phyloP scores from a whole-genome alignment of 2,797 vertebrate genomes.

The Babyrousa celebensis region DNA sequence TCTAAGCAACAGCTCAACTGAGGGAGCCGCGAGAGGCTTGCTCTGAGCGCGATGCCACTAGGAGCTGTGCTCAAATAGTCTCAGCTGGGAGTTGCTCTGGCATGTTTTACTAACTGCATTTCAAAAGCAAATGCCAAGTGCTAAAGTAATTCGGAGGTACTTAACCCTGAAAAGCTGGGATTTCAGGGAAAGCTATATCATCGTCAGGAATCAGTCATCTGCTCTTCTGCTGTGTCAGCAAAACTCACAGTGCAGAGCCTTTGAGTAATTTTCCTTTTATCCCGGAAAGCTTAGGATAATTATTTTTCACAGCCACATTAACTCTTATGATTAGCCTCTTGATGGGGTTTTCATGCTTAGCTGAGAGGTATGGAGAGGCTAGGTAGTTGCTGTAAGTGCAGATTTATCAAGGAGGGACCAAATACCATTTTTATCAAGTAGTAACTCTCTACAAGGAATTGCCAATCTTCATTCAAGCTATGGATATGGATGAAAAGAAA shows the following conservation, averaged over 20 bases:
- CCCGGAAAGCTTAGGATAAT: slow-evolving; percentile 76
- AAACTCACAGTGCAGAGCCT: slow-evolving; percentile 53
- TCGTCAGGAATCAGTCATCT: background rate
- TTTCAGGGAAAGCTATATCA: slow-evolving; percentile 63
- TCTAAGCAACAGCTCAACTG: slow-evolving; percentile 88
- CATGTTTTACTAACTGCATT: background rate
- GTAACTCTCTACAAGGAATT: slow-evolving; percentile 86
- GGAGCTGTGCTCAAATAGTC: slow-evolving; percentile 84
- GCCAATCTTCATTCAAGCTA: slow-evolving; percentile 70
- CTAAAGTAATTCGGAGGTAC: slow-evolving; percentile 67
- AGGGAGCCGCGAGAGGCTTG: slow-evolving; percentile 70
- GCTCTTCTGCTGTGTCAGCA: slow-evolving; percentile 72
- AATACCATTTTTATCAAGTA: slow-evolving; percentile 84
- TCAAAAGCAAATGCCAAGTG: slow-evolving; percentile 68
- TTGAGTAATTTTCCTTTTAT: slow-evolving; percentile 72
- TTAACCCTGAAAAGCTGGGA: slow-evolving; percentile 33
- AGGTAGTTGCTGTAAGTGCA: background rate
- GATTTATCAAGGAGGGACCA: slow-evolving; percentile 55
- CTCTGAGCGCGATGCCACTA: slow-evolving; percentile 79
- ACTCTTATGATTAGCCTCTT: slow-evolving; percentile 74
- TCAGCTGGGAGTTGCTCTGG: slow-evolving; percentile 84
- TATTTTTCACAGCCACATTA: slow-evolving; percentile 78
- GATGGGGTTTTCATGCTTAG: slow-evolving; percentile 67
- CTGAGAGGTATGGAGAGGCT: background rate
- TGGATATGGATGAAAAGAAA: background rate